Base-by-base conservation (phyloP, 2,113 vertebrate species). In the Daubentonia madagascariensis region DNA sequence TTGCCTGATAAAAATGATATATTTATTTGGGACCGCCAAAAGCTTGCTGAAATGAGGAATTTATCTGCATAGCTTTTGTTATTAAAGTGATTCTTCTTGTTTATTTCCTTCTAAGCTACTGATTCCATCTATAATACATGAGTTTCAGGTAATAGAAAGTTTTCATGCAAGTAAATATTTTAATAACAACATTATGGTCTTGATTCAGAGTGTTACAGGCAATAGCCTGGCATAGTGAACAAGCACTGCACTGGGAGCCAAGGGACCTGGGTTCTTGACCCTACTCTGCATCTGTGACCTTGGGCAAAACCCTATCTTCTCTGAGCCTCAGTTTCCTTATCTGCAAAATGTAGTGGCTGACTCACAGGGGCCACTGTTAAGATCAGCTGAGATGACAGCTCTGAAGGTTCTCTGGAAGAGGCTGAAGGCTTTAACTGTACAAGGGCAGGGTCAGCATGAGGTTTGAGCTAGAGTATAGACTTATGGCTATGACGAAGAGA, bases 21-120 rank as follows among this genome's bases (percentile, higher is more conserved):
- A 97, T 98, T 98, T 98, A 98, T 98, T 98, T 94, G 92, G 94
- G 90, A 97, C 88, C 78, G 89, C 91, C 97, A 96, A 93, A 91
- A 98, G 95, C 93, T 95, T 98, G 98, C 97, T 86, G 87, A 97
- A 98, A 95, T 98, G 96, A 97, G 96, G 95, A 95, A 97, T 98
- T 92, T 97, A 97, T 98, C 96, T 95, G 92, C 97, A 93, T 67
- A 97, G 94, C 85, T 97, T 97, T 97, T 98, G 94, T 97, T 98
- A 98, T 97, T 96, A 98, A 97, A 96, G 96, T 97, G 97, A 98
- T 98, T 98, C 96, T 97, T 98, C 97, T 97, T 98, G 96, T 95
- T 97, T 97, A 92, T 94, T 98, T 98, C 92, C 97, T 98, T 80
- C 97, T 90, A 96, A 97, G 95, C 87, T 97, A 96, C 78, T 92